Evolutionary conservation across 2,888 invertebrate genomes (phyloP).

Genomic region (Caenorhabditis japonica): DNA sequence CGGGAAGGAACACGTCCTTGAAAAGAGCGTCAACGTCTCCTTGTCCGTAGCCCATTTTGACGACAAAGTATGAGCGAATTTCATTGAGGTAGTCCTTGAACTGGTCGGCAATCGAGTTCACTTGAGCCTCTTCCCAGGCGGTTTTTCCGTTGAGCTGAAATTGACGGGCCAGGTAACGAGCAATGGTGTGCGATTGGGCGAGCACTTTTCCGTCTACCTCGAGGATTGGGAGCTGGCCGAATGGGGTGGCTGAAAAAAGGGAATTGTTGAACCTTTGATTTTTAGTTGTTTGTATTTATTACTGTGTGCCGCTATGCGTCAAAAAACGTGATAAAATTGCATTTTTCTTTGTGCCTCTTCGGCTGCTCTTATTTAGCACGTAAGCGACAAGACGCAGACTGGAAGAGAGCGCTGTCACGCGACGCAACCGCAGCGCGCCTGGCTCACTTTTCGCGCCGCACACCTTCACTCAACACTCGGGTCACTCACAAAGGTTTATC

Average conservation of each 20-base stretch:
- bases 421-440: too few species aligned
- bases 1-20: slow-evolving; percentile 61
- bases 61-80: slow-evolving; percentile 52
- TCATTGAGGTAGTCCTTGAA: slow-evolving; percentile 61
- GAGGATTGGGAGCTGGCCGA: slow-evolving; percentile 67
- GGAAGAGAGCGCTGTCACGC: too few species aligned
- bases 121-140: slow-evolving; percentile 62
- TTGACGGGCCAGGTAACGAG: slow-evolving; percentile 60
- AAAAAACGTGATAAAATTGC: background rate
- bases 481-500: too few species aligned
- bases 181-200: slow-evolving; percentile 63
- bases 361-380: too few species aligned
- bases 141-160: slow-evolving; percentile 62
- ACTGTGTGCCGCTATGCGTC: too few species aligned
- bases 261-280: too few species aligned
- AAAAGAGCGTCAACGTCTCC: slow-evolving; percentile 56
- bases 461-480: too few species aligned
- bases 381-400: too few species aligned
- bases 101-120: slow-evolving; percentile 64
- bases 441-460: too few species aligned
- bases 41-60: slow-evolving; percentile 53
- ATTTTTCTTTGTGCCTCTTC: too few species aligned
- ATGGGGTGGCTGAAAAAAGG: slow-evolving; percentile 59
- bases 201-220: slow-evolving; percentile 65
- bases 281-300: too few species aligned